These are phyloP conservation scores for Lasiurus borealis DNA, from an alignment of 2,113 vertebrate genomes.

Conservation along the genomic window DNA sequence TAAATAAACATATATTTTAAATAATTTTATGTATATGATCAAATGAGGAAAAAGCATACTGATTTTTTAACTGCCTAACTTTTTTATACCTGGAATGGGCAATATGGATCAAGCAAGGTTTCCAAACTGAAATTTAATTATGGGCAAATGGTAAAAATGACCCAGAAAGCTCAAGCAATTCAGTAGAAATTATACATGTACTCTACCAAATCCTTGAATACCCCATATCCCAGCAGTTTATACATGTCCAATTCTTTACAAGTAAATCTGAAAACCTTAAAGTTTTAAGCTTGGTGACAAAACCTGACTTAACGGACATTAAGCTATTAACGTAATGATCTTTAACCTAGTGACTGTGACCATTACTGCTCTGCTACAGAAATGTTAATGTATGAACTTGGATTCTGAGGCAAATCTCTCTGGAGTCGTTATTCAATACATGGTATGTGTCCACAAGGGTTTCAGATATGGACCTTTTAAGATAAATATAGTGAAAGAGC, in stretches of 20 bases:
- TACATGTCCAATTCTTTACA: neutral
- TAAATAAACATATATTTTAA: slow-evolving; percentile 27
- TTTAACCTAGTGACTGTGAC: neutral
- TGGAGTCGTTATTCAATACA: neutral
- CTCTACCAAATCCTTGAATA: slow-evolving; percentile 6
- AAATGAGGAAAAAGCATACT: slow-evolving; percentile 32
- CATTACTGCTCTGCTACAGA: neutral
- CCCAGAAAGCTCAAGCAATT: slow-evolving; percentile 14
- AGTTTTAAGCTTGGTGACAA: slow-evolving; percentile 47
- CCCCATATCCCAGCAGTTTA: neutral
- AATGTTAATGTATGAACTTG: neutral
- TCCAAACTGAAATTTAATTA: slow-evolving; percentile 54
- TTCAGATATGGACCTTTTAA: slow-evolving; percentile 17
- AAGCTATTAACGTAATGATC: neutral
- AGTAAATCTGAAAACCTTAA: slow-evolving; percentile 40
- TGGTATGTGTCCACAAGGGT: neutral
- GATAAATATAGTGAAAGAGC: neutral
- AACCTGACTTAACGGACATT: neutral
- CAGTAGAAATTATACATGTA: neutral
- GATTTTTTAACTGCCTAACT: neutral
- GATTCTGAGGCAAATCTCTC: neutral
- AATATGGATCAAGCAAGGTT: neutral
- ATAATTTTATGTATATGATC: neutral
- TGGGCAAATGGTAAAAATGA: neutral
- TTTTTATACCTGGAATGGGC: slow-evolving; percentile 11